phyloP scores from a whole-genome alignment of 2,797 vertebrate species.

The Australoheros facetus region DNA sequence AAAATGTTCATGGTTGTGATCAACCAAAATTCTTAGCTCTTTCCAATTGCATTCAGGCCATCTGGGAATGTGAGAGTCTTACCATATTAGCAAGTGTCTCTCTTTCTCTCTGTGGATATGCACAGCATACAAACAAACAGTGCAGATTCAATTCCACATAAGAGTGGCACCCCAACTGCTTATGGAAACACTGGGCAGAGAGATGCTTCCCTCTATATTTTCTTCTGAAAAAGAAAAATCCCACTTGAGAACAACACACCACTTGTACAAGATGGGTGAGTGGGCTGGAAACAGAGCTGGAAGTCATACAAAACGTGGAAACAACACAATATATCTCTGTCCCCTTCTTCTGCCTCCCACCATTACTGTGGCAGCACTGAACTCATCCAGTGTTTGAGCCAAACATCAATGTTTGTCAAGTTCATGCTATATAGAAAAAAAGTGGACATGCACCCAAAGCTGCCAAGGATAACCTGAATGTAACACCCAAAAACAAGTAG shows the following conservation, averaged over 20 bases:
- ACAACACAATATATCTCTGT: conserved; percentile 44
- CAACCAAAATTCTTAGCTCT: background rate
- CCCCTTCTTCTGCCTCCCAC: conserved; percentile 16
- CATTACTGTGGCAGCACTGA: background rate
- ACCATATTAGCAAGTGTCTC: background rate
- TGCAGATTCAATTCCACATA: conserved; percentile 11
- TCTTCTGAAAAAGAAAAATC: conserved; percentile 13
- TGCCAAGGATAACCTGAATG: background rate
- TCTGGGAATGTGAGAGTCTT: background rate
- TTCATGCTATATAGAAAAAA: conserved; percentile 16
- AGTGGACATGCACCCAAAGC: background rate
- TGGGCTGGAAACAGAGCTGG: conserved; percentile 33
- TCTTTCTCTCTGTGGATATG: background rate
- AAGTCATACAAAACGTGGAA: conserved; percentile 52
- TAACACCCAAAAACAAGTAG: background rate
- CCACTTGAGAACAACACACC: conserved; percentile 41
- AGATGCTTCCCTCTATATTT: conserved; percentile 7
- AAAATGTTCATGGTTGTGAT: background rate
- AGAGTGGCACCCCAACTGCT: background rate
- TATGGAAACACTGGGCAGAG: conserved; percentile 7
- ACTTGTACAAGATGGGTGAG: conserved; percentile 24
- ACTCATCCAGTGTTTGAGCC: conserved; percentile 1
- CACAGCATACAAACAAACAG: conserved; percentile 12
- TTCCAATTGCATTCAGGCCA: conserved; percentile 2
- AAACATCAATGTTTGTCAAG: conserved; percentile 13